Percentiles rank a stretch among this genome's conserved stretches.
Conservation (phyloP, 2,888 invertebrate genomes). For the Drosophila imparisetae region DNA sequence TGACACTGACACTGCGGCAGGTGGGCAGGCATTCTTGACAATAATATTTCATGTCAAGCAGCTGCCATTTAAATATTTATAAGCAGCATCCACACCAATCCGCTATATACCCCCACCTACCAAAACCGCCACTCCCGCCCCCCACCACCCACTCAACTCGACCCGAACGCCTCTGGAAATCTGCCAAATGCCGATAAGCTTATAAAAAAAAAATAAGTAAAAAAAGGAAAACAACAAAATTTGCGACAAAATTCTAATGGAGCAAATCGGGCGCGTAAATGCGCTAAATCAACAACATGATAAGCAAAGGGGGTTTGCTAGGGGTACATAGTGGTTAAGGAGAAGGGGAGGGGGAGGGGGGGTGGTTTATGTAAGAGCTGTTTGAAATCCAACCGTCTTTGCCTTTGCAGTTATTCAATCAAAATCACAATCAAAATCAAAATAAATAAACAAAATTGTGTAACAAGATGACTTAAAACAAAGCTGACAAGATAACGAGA, state of each 20-base stretch:
- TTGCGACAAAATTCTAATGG: constrained; percentile 52
- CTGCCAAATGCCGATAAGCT: constrained; percentile 50
- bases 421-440: constrained; percentile 71
- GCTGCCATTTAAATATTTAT: constrained; percentile 68
- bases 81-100: constrained; percentile 23
- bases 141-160: too few species aligned
- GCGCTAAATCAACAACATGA: constrained; percentile 54
- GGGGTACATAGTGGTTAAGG: not conserved
- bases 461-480: constrained; percentile 38
- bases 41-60: constrained; percentile 58
- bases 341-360: not conserved
- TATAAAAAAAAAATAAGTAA: constrained; percentile 13
- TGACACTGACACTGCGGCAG: constrained; percentile 18
- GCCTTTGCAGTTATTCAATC: constrained; percentile 75
- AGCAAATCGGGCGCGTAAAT: constrained; percentile 56
- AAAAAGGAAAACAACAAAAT: constrained; percentile 24
- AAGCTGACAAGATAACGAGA: constrained; percentile 21
- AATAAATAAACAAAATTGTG: constrained; percentile 64
- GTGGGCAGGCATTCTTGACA: constrained; percentile 46
- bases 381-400: constrained; percentile 31
- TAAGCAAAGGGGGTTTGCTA: not conserved
- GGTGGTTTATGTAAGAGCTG: not conserved
- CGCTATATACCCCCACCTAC: not conserved
- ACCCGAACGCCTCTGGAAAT: constrained; percentile 13
- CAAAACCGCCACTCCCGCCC: too few species aligned